Evolutionary conservation across 1,140 invertebrate species (phyloP).

Genomic region (Apis dorsata): DNA sequence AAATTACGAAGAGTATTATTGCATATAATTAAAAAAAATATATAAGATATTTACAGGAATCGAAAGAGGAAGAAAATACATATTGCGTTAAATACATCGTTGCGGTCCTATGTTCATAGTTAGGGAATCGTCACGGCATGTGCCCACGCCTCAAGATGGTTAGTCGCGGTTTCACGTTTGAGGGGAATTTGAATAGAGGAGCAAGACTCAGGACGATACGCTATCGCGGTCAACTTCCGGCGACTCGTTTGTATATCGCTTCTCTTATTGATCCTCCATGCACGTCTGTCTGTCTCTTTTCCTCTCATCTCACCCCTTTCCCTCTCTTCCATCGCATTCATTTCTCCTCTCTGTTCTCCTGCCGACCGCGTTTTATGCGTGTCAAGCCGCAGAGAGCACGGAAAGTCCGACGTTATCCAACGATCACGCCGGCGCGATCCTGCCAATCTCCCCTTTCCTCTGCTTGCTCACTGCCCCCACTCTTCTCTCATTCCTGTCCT

Average conservation of each 20-base stretch:
- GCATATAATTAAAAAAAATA: too few species aligned
- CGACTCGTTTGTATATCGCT: conserved; percentile 71
- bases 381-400: conserved; percentile 61
- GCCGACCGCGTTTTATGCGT: conserved; percentile 64
- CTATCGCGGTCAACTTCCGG: conserved; percentile 72
- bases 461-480: neutral
- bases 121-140: conserved; percentile 69
- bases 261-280: conserved; percentile 73
- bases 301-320: neutral
- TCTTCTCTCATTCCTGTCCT: conserved; percentile 19
- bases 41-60: conserved; percentile 41
- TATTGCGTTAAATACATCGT: conserved; percentile 61
- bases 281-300: conserved; percentile 43
- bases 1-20: neutral
- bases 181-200: conserved; percentile 1
- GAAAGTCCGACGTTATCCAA: conserved; percentile 57
- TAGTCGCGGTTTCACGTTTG: neutral
- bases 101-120: conserved; percentile 58
- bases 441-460: conserved; percentile 48
- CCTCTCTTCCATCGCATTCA: conserved; percentile 1
- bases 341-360: conserved; percentile 48
- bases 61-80: conserved; percentile 55
- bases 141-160: conserved; percentile 66
- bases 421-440: conserved; percentile 62
- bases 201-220: conserved; percentile 56